Evolutionary conservation across 2,113 vertebrate genomes (phyloP).

Genomic region (Haliaeetus leucogaster): DNA sequence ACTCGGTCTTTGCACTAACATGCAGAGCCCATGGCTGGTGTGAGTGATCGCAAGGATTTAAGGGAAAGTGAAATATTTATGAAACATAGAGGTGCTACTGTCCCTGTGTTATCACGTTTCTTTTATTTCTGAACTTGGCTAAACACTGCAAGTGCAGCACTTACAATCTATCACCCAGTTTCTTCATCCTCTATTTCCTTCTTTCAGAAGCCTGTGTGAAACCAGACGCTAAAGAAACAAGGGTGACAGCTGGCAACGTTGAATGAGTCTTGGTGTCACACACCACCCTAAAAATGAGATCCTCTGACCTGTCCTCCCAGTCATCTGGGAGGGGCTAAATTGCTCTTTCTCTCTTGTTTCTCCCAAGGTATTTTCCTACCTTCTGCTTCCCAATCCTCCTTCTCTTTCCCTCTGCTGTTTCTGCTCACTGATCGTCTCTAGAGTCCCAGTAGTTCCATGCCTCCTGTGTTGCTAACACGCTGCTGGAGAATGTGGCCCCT

Average conservation of each 20-base stretch:
- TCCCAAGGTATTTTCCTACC: neutral
- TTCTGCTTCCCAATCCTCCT: neutral
- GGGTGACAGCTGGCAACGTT: neutral
- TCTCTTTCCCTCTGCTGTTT: neutral
- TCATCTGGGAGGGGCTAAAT: too few relatives aligned
- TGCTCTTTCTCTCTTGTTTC: neutral
- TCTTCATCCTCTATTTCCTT: neutral
- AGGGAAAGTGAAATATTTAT: neutral
- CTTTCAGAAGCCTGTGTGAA: too few relatives aligned
- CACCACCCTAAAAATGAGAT: neutral
- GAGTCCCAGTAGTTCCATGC: accelerated
- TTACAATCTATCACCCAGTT: too few relatives aligned
- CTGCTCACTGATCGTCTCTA: neutral
- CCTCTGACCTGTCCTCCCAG: neutral
- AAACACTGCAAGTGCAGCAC: neutral
- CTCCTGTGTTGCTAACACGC: neutral
- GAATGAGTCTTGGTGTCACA: accelerated
- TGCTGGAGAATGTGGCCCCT: neutral
- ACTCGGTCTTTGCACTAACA: neutral
- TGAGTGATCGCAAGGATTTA: too few relatives aligned
- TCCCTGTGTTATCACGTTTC: neutral
- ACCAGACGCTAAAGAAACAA: neutral
- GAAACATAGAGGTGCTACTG: neutral
- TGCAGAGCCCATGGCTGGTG: neutral
- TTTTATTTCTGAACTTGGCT: neutral